phyloP scores from a whole-genome alignment of 2,113 vertebrate species.

The Apteryx mantelli region DNA sequence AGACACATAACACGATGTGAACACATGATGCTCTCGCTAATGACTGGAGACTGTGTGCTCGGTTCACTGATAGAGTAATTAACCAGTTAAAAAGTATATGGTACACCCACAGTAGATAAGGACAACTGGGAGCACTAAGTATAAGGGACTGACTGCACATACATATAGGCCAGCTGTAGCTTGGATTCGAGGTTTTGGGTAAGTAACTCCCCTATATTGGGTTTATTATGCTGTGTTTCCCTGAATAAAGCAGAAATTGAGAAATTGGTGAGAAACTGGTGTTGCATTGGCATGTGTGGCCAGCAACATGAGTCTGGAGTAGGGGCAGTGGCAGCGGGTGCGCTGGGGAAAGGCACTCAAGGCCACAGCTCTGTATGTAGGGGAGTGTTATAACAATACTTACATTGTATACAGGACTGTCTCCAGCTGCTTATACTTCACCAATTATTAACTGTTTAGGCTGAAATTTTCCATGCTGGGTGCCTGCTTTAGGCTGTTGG shows the following conservation, averaged over 20 bases:
- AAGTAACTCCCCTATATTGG: not conserved
- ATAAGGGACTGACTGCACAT: not conserved
- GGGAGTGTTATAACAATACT: not conserved
- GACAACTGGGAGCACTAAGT: not conserved
- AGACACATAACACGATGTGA: not conserved
- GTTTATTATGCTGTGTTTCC: not conserved
- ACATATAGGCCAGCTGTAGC: not conserved
- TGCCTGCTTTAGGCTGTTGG: not conserved
- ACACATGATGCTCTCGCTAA: not conserved
- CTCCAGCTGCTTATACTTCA: conserved; percentile 12
- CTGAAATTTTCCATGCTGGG: not conserved
- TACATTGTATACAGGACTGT: not conserved
- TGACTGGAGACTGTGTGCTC: not conserved
- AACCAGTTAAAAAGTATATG: not conserved
- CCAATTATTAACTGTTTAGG: not conserved
- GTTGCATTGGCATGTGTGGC: rapidly evolving
- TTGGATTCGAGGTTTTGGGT: not conserved
- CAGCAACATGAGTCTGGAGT: not conserved
- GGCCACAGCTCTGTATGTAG: not conserved
- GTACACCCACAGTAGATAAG: not conserved
- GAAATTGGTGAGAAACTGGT: not conserved
- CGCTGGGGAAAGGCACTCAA: not conserved
- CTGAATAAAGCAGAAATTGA: not conserved
- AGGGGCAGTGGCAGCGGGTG: not conserved
- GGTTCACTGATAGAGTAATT: not conserved